Percentiles rank a stretch among this genome's conserved stretches.
Conservation (phyloP, 1,140 invertebrate species). For the Dufourea novaeangliae region DNA sequence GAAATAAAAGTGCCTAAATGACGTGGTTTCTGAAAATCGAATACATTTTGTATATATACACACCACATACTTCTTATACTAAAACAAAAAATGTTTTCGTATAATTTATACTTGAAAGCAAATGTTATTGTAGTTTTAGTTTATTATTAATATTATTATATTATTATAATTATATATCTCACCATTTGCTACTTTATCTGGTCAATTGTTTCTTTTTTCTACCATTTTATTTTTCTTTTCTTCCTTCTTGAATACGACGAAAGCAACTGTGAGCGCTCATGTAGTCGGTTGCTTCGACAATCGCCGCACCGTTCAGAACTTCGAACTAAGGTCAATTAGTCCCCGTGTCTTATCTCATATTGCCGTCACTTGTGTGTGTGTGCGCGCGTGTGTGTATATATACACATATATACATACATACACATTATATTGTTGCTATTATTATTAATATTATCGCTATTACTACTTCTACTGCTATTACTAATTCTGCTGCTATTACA, state of each 20-base stretch:
- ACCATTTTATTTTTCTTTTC: slow-evolving; percentile 12
- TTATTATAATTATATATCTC: slow-evolving; percentile 61
- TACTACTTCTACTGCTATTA: slow-evolving; percentile 5
- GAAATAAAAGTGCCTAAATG: slow-evolving; percentile 63
- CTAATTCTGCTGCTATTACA: background rate
- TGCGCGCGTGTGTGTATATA: background rate
- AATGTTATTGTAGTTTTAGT: slow-evolving; percentile 76
- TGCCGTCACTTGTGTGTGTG: background rate
- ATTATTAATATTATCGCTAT: slow-evolving; percentile 48
- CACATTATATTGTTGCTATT: slow-evolving; percentile 45
- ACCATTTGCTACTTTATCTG: slow-evolving; percentile 46
- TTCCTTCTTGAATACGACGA: background rate
- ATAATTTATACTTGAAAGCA: slow-evolving; percentile 75
- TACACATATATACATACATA: slow-evolving; percentile 12
- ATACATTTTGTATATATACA: slow-evolving; percentile 74
- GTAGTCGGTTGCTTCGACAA: slow-evolving; percentile 23
- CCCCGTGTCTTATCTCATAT: slow-evolving; percentile 8
- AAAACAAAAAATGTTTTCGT: slow-evolving; percentile 71
- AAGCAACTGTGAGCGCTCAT: slow-evolving; percentile 35
- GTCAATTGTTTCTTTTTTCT: slow-evolving; percentile 26
- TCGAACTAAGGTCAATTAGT: slow-evolving; percentile 32
- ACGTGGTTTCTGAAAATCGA: slow-evolving; percentile 75
- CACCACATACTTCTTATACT: slow-evolving; percentile 59
- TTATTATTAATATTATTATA: slow-evolving; percentile 66
- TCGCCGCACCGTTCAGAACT: slow-evolving; percentile 24